phyloP scores from a whole-genome alignment of 2,113 vertebrate genomes.

The Alouatta palliata region DNA sequence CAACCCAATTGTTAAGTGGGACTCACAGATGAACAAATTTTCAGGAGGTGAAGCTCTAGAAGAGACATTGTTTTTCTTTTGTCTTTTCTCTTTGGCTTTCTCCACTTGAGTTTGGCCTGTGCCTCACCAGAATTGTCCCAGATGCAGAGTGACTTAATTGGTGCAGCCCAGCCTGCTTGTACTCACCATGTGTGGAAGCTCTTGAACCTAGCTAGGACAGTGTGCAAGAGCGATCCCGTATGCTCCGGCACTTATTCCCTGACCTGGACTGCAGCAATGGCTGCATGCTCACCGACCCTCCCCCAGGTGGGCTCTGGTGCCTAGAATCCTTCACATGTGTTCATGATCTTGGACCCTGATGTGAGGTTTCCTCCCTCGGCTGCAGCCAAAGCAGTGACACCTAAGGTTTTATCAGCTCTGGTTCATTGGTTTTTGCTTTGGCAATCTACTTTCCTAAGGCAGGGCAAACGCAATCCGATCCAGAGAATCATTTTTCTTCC shows the following conservation, averaged over 20 bases:
- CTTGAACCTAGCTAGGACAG: background rate
- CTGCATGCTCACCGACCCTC: background rate
- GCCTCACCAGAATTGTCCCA: background rate
- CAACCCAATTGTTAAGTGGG: background rate
- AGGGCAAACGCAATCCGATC: background rate
- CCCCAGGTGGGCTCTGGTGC: background rate
- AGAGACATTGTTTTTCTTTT: background rate
- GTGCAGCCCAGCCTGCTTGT: background rate
- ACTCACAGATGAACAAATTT: background rate
- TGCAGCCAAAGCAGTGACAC: background rate
- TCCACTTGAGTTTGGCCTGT: background rate
- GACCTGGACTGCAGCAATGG: background rate
- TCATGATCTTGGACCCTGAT: background rate
- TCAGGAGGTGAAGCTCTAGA: background rate
- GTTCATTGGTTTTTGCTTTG: slow-evolving; percentile 22
- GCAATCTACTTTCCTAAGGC: background rate
- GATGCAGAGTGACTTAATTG: background rate
- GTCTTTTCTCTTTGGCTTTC: background rate
- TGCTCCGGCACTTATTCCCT: background rate
- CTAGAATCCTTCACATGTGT: background rate
- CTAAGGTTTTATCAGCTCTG: background rate
- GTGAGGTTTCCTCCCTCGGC: background rate
- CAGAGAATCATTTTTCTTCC: background rate
- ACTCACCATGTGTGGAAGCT: background rate
- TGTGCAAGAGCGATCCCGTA: accelerated